Percentiles rank a stretch among this genome's conserved stretches.
Evolutionary conservation across 1,140 invertebrate species (phyloP).

Genomic region (Leptoteleia sp.): DNA sequence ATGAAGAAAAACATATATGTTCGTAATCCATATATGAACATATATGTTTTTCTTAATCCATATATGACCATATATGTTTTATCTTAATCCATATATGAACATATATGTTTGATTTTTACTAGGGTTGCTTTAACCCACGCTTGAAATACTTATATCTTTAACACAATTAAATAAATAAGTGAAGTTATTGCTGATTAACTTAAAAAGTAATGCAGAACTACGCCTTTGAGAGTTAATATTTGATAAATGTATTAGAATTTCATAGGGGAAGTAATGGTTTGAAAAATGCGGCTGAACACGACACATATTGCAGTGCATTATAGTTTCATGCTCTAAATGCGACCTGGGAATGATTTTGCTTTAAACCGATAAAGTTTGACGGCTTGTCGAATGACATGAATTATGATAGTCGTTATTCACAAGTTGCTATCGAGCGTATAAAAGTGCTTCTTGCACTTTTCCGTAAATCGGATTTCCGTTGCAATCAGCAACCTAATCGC

Average conservation of each 20-base stretch:
- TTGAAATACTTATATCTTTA: too few species aligned
- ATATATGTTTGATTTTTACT: too few species aligned
- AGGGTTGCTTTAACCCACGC: too few species aligned
- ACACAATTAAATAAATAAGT: too few species aligned
- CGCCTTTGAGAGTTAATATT: too few species aligned
- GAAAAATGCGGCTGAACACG: constrained; percentile 37
- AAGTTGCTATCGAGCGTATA: constrained; percentile 59
- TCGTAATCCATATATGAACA: too few species aligned
- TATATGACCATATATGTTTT: too few species aligned
- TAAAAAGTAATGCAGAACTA: too few species aligned
- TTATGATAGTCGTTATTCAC: constrained; percentile 67
- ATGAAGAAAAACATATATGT: too few species aligned
- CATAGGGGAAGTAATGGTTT: constrained; percentile 25
- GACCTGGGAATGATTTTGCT: constrained; percentile 53
- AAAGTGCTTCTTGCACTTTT: constrained; percentile 65
- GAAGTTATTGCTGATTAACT: too few species aligned
- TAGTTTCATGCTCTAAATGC: constrained; percentile 63
- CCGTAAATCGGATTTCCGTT: constrained; percentile 53
- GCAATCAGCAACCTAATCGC: constrained; percentile 46
- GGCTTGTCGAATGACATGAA: constrained; percentile 63
- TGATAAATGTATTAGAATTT: constrained; percentile 41
- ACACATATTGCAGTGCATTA: constrained; percentile 44
- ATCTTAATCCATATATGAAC: too few species aligned
- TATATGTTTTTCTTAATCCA: too few species aligned
- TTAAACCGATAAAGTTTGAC: constrained; percentile 65